Percentiles rank a stretch among this genome's conserved stretches.
These are phyloP conservation scores for Drosophila ficusphila DNA, from an alignment of 1,140 invertebrate genomes.

Conservation along the genomic window DNA sequence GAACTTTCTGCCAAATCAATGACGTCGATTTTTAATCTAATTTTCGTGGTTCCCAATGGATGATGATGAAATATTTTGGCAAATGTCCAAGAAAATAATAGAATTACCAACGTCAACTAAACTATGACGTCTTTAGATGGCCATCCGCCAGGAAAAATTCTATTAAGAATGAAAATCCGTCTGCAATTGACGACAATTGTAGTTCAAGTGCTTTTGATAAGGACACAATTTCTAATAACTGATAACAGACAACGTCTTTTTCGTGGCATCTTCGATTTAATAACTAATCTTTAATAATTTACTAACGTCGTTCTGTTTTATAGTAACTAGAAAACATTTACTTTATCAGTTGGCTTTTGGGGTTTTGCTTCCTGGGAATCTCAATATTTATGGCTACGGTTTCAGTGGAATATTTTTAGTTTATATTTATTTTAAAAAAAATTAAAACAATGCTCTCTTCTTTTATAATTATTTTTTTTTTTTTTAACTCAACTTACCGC, in stretches of 20 bases:
- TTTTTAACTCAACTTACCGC: conserved; percentile 57
- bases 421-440: background rate
- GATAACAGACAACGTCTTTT: background rate
- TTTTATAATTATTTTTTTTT: no score
- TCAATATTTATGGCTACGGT: conserved; percentile 2
- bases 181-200: conserved; percentile 38
- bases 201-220: conserved; percentile 25
- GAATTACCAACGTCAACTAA: conserved; percentile 22
- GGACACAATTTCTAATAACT: conserved; percentile 8
- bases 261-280: background rate
- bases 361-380: background rate
- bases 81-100: conserved; percentile 19
- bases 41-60: background rate
- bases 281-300: conserved; percentile 26
- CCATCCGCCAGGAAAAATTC: background rate
- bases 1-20: conserved; percentile 10
- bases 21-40: conserved; percentile 15
- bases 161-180: background rate
- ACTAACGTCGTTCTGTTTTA: conserved; percentile 1
- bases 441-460: no score
- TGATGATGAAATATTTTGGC: conserved; percentile 12
- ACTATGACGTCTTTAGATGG: conserved; percentile 13
- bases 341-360: background rate
- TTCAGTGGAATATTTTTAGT: conserved; percentile 7
- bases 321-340: background rate